These are phyloP conservation scores for Atta texana DNA, from an alignment of 1,140 invertebrate genomes.

Conservation along the genomic window DNA sequence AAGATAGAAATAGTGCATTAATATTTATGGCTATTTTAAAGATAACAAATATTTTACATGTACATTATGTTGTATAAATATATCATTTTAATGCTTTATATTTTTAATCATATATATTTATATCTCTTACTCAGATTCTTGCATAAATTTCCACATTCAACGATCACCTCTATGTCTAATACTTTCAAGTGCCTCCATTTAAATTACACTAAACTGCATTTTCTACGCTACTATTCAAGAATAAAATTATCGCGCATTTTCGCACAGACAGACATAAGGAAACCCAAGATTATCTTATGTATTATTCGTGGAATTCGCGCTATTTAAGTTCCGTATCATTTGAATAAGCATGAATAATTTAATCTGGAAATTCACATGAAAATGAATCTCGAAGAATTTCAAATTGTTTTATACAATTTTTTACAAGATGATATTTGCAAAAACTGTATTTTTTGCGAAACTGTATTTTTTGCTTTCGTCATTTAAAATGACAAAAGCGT, in stretches of 20 bases:
- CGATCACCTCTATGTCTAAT: neutral
- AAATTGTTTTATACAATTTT: neutral
- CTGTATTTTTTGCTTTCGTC: neutral
- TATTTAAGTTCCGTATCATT: constrained; percentile 3
- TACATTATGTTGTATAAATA: neutral
- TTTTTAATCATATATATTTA: neutral
- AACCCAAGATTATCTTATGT: neutral
- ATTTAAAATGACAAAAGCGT: no score
- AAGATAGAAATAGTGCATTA: neutral
- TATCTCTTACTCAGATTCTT: neutral
- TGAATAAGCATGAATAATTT: constrained; percentile 1
- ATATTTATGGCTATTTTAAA: neutral
- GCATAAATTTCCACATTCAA: neutral
- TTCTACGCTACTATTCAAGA: neutral
- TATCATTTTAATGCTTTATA: neutral
- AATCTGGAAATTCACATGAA: neutral
- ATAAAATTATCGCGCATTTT: neutral
- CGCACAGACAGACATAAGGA: neutral
- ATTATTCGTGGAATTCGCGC: neutral
- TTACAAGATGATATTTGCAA: neutral
- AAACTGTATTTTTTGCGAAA: neutral
- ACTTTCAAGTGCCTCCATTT: neutral
- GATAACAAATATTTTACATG: neutral
- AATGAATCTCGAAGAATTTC: neutral
- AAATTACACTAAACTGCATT: neutral